Evolutionary conservation across 2,888 invertebrate genomes (phyloP), one percentile per base, ranked within the genome.

Genomic region (Coecobrya sp.): DNA sequence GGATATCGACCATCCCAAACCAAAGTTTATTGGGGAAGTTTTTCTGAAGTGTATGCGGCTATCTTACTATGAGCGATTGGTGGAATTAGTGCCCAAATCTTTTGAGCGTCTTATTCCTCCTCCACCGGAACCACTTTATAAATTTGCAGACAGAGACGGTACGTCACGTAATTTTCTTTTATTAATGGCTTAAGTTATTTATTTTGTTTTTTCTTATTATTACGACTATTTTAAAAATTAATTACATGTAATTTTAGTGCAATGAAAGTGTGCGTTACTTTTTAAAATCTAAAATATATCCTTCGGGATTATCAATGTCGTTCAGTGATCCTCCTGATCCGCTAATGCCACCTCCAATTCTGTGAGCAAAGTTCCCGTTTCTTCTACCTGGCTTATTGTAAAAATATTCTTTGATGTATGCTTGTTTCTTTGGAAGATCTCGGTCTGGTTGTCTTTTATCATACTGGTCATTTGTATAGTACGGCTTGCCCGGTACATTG

Each of bases 1-100:
- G 30, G 98, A 98, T 95, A 96, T 97, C 0, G 98, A 99, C 95
- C 98, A 98, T 96, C 99, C 99, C 0, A 98, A 99, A 95, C 98
- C 99, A 0, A 98, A 99, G 95, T 99, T 99, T 96, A 98, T 99
- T 88, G 97, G 97, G 94, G 99, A 99, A 96, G 98, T 98, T 22
- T 97, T 99, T 90, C 97, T 97, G 55, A 99, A 98, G 96, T 98
- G 98, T 95, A 97, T 99, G 95, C 97, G 99, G 95, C 96, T 99
- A 93, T 99, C 99, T 0, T 99, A 99, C 96, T 98, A 98, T 95
- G 98, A 99, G 96, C 97, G 99, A 95, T 97, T 99, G 92, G 97
- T 97, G 86, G 99, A 99, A 95, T 98, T 99, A 96, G 97, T 99
- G 95, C 99, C 99, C 4, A 98, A 98, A 95, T 97, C 97, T 0